Evolutionary conservation across 2,797 vertebrate genomes (phyloP), one percentile per base, ranked within the genome.

Genomic region (Erpetoichthys calabaricus): DNA sequence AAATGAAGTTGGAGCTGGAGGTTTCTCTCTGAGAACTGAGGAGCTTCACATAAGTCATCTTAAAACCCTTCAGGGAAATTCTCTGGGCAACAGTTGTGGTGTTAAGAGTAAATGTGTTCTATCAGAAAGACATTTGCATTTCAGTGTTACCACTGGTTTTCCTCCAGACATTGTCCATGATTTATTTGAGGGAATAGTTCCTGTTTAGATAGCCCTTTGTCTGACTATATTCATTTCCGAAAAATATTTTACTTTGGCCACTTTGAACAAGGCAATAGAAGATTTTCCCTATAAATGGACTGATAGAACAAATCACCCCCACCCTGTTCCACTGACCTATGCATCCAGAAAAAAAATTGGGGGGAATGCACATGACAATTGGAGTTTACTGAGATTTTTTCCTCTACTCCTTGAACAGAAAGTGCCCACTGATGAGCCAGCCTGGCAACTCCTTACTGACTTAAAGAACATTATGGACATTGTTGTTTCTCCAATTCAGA

Each of bases 271-370:
- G n/a, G 8, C 47, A 7, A 61, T 57, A 8, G 42, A 46, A 7
- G 47, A 6, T 44, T 64, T 45, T 47, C 42, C 56, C 44, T 58
- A 61, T 43, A 64, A 47, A 45, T 57, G 56, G 47, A 45, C 55
- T 25, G 60, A 61, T 45, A 58, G 58, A n/a, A 67, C 58, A 50
- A 68, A 65, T 25, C 60, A 56, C 42, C 60, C 59, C 45, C 61
- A 69, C 4, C 7, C 55, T 5, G n/a, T 62, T 8, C 53, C 55
- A 50, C 25, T 59, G 8, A 61, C 3, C 50, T 59, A 49, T 42
- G 44, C 47, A 2, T 8, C 7, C 45, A 47, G 44, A 25, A 54
- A 55, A 55, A 25, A 53, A 55, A 62, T 65, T 10, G 55, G 59
- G 6, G 57, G 56, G 4, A 64, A 63, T 42, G 56, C 56, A 3